Percentiles rank a stretch among this genome's conserved stretches.
phyloP scores from a whole-genome alignment of 2,888 invertebrate species.

The Spilarctia lutea region DNA sequence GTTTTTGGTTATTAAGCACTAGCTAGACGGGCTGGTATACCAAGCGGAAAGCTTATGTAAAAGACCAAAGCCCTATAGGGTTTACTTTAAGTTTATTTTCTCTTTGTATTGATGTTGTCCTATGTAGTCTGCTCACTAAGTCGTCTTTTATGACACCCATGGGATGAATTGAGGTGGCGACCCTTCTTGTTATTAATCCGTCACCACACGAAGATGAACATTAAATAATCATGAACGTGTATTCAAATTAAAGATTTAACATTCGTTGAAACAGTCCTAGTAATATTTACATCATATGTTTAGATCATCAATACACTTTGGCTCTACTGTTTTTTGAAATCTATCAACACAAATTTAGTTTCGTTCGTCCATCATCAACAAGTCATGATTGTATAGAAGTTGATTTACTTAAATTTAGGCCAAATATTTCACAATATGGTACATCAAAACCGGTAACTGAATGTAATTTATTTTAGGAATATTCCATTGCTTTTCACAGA shows the following conservation, averaged over 20 bases:
- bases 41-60: no score
- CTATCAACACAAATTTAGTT: neutral
- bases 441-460: conserved; percentile 5
- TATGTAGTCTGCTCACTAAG: no score
- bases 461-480: neutral
- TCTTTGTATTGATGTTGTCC: no score
- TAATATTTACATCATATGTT: neutral
- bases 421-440: neutral
- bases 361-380: neutral
- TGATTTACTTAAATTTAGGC: neutral
- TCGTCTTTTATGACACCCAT: no score
- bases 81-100: no score
- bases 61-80: no score
- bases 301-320: neutral
- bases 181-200: no score
- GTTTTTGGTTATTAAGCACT: no score
- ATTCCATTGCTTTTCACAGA: neutral
- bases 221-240: neutral
- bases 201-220: no score
- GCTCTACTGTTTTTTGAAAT: neutral
- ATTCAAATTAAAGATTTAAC: neutral
- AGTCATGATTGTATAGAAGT: neutral
- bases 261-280: neutral
- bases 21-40: no score
- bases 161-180: no score